These are phyloP conservation scores for Crotalus viridis DNA, from an alignment of 2,113 vertebrate species.

Conservation along the genomic window DNA sequence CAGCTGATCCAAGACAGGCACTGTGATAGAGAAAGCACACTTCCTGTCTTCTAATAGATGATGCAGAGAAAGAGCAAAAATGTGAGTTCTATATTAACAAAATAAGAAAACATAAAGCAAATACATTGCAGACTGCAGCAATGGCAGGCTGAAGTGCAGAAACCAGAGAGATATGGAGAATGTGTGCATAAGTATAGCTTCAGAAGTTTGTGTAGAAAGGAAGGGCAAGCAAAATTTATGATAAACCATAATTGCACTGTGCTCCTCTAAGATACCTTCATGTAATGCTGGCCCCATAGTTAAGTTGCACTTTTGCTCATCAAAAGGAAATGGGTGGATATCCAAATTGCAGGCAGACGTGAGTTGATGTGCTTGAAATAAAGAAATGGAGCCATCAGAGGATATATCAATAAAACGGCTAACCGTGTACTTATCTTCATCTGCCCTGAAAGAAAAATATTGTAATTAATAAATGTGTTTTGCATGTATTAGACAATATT, in stretches of 20 bases:
- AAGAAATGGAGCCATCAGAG: background rate
- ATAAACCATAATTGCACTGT: background rate
- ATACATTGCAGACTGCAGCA: background rate
- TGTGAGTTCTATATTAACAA: background rate
- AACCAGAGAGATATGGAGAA: background rate
- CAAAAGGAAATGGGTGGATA: constrained; percentile 40
- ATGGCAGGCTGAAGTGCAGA: background rate
- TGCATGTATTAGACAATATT: background rate
- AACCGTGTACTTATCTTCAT: constrained; percentile 19
- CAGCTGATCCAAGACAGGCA: background rate
- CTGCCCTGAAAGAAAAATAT: constrained; percentile 20
- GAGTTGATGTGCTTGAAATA: background rate
- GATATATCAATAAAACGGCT: background rate
- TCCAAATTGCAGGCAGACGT: constrained; percentile 34
- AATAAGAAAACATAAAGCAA: background rate
- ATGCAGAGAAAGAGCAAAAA: background rate
- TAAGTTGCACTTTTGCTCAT: constrained; percentile 34
- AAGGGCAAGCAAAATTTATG: background rate
- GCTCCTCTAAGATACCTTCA: background rate
- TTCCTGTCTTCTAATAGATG: background rate
- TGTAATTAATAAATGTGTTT: background rate
- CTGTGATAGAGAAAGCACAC: background rate
- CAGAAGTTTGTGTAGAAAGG: background rate
- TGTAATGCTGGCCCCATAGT: background rate
- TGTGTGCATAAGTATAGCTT: background rate